Evolutionary conservation across 1,140 invertebrate genomes (phyloP).

Genomic region (Procambarus virginalis): DNA sequence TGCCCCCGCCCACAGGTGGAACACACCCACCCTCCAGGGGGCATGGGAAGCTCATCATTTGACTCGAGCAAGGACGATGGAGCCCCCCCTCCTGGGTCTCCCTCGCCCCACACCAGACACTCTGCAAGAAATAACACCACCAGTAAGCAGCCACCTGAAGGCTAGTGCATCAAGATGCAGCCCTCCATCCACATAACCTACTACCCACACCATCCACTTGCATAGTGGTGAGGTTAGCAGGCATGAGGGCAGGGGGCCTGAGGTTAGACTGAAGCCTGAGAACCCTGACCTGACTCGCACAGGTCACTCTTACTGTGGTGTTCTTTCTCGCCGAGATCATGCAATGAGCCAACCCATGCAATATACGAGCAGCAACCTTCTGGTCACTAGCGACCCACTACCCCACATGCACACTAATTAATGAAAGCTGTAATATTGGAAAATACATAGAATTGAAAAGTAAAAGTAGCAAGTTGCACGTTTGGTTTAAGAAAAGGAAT

Average conservation of each 20-base stretch:
- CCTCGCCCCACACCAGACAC: conserved; percentile 65
- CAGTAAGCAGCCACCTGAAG: conserved; percentile 63
- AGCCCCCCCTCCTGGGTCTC: conserved; percentile 56
- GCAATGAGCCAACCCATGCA: conserved; percentile 50
- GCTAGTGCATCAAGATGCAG: conserved; percentile 38
- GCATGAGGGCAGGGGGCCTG: conserved; percentile 10
- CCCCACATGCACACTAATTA: conserved; percentile 8
- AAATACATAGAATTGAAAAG: neutral
- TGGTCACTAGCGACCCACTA: conserved; percentile 1
- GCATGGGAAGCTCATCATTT: conserved; percentile 39
- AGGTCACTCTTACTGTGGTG: conserved; percentile 67
- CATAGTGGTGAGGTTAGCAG: neutral
- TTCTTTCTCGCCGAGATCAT: conserved; percentile 60
- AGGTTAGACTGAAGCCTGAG: conserved; percentile 60
- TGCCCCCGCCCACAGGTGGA: conserved; percentile 51
- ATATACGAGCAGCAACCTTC: neutral
- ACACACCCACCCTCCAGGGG: conserved; percentile 60
- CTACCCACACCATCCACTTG: neutral
- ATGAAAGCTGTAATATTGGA: neutral
- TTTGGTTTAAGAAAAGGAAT: neutral
- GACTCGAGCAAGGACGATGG: conserved; percentile 36
- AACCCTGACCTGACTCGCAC: conserved; percentile 51
- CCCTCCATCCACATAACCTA: conserved; percentile 1
- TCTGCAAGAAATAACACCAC: conserved; percentile 67
- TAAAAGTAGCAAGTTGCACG: too few relatives aligned